Evolutionary conservation across 2,888 invertebrate genomes (phyloP), one percentile per base, ranked within the genome.

Genomic region (Actias luna): DNA sequence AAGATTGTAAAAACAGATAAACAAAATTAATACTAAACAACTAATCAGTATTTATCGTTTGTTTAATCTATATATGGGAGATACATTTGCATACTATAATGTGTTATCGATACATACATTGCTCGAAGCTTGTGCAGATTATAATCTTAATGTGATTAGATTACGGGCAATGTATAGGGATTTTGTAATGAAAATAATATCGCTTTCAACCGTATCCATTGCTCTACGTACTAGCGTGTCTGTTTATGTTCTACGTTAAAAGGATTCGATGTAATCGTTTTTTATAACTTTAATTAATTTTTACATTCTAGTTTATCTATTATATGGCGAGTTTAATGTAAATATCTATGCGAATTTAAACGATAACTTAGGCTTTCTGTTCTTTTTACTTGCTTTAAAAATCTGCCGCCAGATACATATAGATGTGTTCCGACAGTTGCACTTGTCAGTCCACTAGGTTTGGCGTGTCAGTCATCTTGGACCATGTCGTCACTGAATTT

Each of bases 121-220:
- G 8, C 46, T 50, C 22, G 46, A 50, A 50, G 46, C 12, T 3
- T 14, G 22, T 25, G 46, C 46, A 50, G 46, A 50, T 50, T 50
- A 10, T 50, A 50, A 25, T 25, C 46, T 14, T 50, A 50, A 50
- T 25, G 46, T 50, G 46, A 50, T 50, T 50, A 50, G 46, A 50
- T 50, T 50, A 50, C 46, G 12, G 22, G 22, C 25, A 10, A 50
- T 5, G 46, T 10, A 46, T 46, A 7, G 12, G 46, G 25, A 12
- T 25, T 50, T 25, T 50, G 12, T 50, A 50, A 25, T 22, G 22
- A 50, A 25, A 50, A 50, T 50, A 22, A 50, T 50, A 50, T 25
- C 25, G 25, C 4, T 4, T 22, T 22, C 22, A 18, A 50, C 25
- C 22, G 22, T 50, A 25, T 18, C 42, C 46, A 50, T 50, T 50